Conservation (phyloP, 1,140 invertebrate species). For the Drosophila equinoxialis region DNA sequence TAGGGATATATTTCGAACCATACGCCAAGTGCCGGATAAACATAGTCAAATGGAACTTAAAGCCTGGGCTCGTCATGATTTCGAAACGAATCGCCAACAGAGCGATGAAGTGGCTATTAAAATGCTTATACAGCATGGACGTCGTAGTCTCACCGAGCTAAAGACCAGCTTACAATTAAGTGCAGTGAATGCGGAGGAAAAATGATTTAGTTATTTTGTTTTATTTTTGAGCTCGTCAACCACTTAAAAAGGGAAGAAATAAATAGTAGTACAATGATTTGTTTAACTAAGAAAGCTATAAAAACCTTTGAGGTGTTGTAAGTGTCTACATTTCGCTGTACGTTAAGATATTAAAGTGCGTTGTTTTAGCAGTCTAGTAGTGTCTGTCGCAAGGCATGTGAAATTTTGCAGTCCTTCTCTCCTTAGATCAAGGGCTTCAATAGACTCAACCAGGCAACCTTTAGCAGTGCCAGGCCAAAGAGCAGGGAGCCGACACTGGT, state of each 20-base stretch:
- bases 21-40: constrained; percentile 87
- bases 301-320: constrained; percentile 66
- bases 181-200: constrained; percentile 44
- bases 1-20: constrained; percentile 87
- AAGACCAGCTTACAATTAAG: constrained; percentile 86
- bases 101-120: constrained; percentile 88
- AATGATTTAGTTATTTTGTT: constrained; percentile 40
- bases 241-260: constrained; percentile 36
- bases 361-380: constrained; percentile 68
- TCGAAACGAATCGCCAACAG: constrained; percentile 87
- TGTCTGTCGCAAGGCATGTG: constrained; percentile 26
- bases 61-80: constrained; percentile 89
- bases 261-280: constrained; percentile 21
- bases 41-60: constrained; percentile 86
- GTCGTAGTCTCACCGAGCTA: constrained; percentile 87
- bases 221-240: constrained; percentile 70
- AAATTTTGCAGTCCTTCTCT: constrained; percentile 45
- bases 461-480: constrained; percentile 67
- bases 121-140: constrained; percentile 88
- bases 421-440: constrained; percentile 60
- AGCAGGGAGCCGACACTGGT: constrained; percentile 85
- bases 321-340: constrained; percentile 64
- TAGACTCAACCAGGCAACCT: constrained; percentile 76
- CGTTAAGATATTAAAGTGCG: constrained; percentile 31
- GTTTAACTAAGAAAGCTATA: constrained; percentile 55